A percentile compares a stretch with the other conserved stretches of the same genome.
Evolutionary conservation across 2,113 vertebrate genomes (phyloP).

Genomic region (Chaenogobius annularis): DNA sequence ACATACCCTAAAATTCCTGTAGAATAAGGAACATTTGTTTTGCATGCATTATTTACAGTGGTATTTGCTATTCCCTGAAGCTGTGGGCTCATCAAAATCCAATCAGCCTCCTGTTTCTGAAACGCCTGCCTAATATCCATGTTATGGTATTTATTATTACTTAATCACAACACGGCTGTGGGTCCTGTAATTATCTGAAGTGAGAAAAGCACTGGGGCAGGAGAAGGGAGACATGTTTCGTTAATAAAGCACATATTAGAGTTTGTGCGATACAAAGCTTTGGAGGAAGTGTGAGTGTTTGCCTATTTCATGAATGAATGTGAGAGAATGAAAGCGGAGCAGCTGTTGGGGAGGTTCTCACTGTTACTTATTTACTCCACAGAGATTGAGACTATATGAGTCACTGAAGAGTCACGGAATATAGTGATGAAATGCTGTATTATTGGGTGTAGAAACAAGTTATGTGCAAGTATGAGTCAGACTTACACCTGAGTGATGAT

Average conservation of each 20-base stretch:
- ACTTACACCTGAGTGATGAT: no score
- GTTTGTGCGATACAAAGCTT: conserved; percentile 4
- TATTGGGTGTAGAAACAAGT: no score
- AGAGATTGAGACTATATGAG: neutral
- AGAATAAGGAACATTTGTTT: neutral
- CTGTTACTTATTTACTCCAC: neutral
- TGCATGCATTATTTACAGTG: neutral
- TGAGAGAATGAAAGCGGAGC: neutral
- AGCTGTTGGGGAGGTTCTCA: neutral
- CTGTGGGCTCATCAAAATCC: neutral
- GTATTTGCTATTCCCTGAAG: neutral
- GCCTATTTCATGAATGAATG: conserved; percentile 1
- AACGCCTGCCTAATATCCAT: neutral
- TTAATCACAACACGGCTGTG: neutral
- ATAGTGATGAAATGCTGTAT: neutral
- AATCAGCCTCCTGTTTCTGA: neutral
- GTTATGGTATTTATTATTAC: conserved; percentile 1
- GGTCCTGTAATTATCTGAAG: neutral
- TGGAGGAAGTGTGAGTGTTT: conserved; percentile 4
- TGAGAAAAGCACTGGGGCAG: neutral
- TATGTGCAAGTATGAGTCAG: no score
- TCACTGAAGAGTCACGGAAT: neutral
- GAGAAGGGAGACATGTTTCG: neutral
- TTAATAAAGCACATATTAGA: conserved; percentile 6
- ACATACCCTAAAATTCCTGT: no score